Evolutionary conservation across 2,888 invertebrate genomes (phyloP), one percentile per base, ranked within the genome.

Genomic region (Drosophila incognita): DNA sequence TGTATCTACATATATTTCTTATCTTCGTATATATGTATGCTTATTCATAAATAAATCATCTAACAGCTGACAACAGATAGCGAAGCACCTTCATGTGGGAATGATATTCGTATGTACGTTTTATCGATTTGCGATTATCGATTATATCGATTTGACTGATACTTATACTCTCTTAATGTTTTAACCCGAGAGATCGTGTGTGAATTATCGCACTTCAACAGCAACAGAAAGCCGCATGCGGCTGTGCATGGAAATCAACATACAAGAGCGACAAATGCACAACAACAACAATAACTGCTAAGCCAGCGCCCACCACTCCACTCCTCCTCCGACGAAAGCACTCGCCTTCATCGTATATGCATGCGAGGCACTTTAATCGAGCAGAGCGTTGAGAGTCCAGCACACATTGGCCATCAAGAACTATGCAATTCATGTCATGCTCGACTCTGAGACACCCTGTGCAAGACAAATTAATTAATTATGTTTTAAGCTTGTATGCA

Each of bases 121-220:
- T 42, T 2, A 38, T 38, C 18, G 10, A 18, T 38, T 8, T 10
- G 18, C 18, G 38, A 38, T 11, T 36, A 42, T 21, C n/a, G 42
- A 21, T 42, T 42, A 21, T 42, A 5, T 42, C 11, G 42, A n/a
- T 11, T 42, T 21, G 11, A 21, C 42, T 42, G 2, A 13, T 21
- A 42, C n/a, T 42, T 11, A 21, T n/a, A 21, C 42, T 21, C 21
- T 21, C 21, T 21, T 21, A 21, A 21, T 21, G 21, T 21, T 21
- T 21, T 21, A 21, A 21, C 42, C 5, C 21, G 21, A 46, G 21
- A 13, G 46, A 24, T 24, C 2, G 27, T 49, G 7, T 49, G 51
- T 21, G 21, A 21, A 21, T 21, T 72, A 87, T 90, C 90, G 83
- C 87, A 87, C 87, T 87, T 87, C 83, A 90, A 74, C 88, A 67